phyloP scores from a whole-genome alignment of 1,140 invertebrate species.

The Drosophila pruinosa region DNA sequence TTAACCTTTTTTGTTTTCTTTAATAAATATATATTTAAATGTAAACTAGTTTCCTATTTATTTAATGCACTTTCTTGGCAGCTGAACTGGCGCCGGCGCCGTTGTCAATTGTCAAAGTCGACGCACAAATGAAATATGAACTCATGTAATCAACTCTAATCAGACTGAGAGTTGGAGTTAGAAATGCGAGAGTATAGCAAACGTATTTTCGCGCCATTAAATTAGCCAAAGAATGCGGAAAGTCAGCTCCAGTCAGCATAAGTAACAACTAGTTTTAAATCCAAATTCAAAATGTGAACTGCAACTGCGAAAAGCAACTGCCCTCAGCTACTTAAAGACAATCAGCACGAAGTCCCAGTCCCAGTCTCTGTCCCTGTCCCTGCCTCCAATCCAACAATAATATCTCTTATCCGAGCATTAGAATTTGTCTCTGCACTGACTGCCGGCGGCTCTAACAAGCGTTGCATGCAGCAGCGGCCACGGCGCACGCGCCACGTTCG shows the following conservation, averaged over 20 bases:
- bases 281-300: slow-evolving; percentile 48
- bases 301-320: slow-evolving; percentile 21
- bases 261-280: slow-evolving; percentile 61
- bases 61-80: background rate
- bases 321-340: slow-evolving; percentile 79
- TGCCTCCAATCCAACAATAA: slow-evolving; percentile 45
- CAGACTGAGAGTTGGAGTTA: slow-evolving; percentile 27
- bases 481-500: slow-evolving; percentile 63
- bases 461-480: slow-evolving; percentile 25
- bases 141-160: slow-evolving; percentile 66
- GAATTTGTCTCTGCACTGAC: slow-evolving; percentile 68
- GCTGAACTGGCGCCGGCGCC: slow-evolving; percentile 57
- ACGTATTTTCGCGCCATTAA: slow-evolving; percentile 70
- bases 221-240: slow-evolving; percentile 74
- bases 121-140: slow-evolving; percentile 52
- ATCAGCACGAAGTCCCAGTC: slow-evolving; percentile 63
- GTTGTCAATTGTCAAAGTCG: slow-evolving; percentile 37
- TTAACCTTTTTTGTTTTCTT: too few species aligned
- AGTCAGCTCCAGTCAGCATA: slow-evolving; percentile 38
- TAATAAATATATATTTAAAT: too few species aligned
- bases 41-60: background rate
- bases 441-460: slow-evolving; percentile 22
- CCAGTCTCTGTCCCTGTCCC: slow-evolving; percentile 16
- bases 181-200: background rate
- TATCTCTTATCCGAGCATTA: slow-evolving; percentile 67